Evolutionary conservation across 1,140 invertebrate species (phyloP).

Genomic region (Wasmannia auropunctata): DNA sequence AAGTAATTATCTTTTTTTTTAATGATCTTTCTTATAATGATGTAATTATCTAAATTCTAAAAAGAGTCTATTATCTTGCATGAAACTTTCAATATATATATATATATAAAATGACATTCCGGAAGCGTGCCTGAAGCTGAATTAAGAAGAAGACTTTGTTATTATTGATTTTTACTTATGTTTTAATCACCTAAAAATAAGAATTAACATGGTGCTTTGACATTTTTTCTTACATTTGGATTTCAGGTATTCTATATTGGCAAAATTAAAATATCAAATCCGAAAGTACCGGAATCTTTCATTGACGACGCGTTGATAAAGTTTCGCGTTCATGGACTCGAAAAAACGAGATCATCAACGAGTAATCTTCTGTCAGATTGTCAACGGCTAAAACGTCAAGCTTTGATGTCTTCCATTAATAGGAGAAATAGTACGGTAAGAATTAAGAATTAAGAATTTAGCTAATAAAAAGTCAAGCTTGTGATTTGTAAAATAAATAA

Average conservation of each 20-base stretch:
- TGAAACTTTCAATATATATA: background rate
- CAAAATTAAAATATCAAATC: conserved; percentile 93
- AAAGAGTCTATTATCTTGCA: background rate
- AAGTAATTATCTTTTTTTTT: conserved; percentile 86
- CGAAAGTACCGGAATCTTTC: conserved; percentile 94
- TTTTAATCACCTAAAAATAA: background rate
- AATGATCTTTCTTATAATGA: background rate
- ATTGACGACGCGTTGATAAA: conserved; percentile 96
- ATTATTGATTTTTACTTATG: background rate
- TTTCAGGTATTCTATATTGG: conserved; percentile 94
- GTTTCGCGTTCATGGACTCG: conserved; percentile 92
- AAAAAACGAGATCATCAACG: conserved; percentile 87
- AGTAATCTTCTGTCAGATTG: conserved; percentile 79
- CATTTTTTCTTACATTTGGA: background rate
- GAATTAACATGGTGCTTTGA: background rate
- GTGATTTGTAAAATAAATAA: no score
- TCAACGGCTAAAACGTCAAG: conserved; percentile 79
- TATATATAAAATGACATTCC: background rate
- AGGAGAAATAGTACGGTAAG: conserved; percentile 81
- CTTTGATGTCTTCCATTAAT: conserved; percentile 72
- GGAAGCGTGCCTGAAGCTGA: background rate
- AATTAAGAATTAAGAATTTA: no score
- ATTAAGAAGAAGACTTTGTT: background rate
- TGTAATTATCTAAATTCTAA: background rate
- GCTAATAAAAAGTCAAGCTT: no score